A percentile compares a stretch with the other conserved stretches of the same genome.
Conservation (phyloP, 2,888 invertebrate species). For the Exephanes ischioxanthus region DNA sequence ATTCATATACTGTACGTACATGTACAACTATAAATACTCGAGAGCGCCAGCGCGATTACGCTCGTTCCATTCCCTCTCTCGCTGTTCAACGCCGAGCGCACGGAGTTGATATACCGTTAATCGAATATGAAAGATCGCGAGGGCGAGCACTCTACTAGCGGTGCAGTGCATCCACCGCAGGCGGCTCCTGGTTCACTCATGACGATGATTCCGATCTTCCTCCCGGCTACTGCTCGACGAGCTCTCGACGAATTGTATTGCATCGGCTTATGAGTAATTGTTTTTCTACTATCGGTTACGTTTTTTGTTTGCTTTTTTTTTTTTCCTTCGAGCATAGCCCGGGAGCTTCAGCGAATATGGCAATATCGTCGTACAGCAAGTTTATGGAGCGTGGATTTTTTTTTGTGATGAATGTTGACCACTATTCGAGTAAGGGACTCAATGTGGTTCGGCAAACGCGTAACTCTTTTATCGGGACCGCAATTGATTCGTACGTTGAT, state of each 20-base stretch:
- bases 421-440: neutral
- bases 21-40: conserved; percentile 53
- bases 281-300: neutral
- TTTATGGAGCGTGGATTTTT: neutral
- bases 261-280: neutral
- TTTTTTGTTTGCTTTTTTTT: neutral
- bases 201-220: conserved; percentile 41
- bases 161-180: conserved; percentile 10
- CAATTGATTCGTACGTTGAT: no score
- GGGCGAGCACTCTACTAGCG: conserved; percentile 43
- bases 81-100: conserved; percentile 38
- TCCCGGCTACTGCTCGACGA: conserved; percentile 33
- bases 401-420: neutral
- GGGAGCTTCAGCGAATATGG: conserved; percentile 21
- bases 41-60: conserved; percentile 51
- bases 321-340: conserved; percentile 31
- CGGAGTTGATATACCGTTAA: conserved; percentile 60
- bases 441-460: no score
- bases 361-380: neutral
- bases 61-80: conserved; percentile 51
- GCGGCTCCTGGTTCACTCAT: conserved; percentile 46
- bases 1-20: conserved; percentile 56
- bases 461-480: no score
- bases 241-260: conserved; percentile 26
- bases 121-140: conserved; percentile 64